A percentile compares a stretch with the other conserved stretches of the same genome.
These are phyloP conservation scores for Charaxes varanes DNA, from an alignment of 1,140 invertebrate species.

Conservation along the genomic window DNA sequence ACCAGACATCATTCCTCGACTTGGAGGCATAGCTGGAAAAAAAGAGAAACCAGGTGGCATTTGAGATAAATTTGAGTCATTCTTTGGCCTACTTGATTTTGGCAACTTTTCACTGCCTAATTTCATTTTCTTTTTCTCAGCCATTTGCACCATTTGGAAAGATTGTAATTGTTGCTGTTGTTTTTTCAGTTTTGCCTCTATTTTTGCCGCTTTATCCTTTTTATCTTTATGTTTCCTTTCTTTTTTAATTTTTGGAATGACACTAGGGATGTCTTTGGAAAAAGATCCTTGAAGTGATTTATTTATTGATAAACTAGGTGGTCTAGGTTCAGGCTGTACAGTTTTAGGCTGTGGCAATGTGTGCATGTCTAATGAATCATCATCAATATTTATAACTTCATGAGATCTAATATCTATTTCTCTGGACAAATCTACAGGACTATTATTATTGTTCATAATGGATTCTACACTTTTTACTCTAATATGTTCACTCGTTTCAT, in stretches of 20 bases:
- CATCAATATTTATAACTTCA: conserved; percentile 67
- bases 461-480: conserved; percentile 48
- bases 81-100: conserved; percentile 76
- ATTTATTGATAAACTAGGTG: conserved; percentile 47
- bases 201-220: conserved; percentile 74
- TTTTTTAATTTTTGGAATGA: conserved; percentile 74
- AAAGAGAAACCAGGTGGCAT: conserved; percentile 70
- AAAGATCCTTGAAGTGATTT: conserved; percentile 55
- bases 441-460: conserved; percentile 67
- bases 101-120: conserved; percentile 43
- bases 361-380: conserved; percentile 59
- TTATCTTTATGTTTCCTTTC: conserved; percentile 80
- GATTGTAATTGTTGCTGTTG: conserved; percentile 54
- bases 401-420: conserved; percentile 61
- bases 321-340: conserved; percentile 29
- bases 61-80: conserved; percentile 76
- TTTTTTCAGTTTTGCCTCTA: conserved; percentile 68
- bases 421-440: conserved; percentile 67
- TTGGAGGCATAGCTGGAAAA: conserved; percentile 72
- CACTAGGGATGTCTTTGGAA: conserved; percentile 62
- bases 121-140: conserved; percentile 57
- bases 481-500: conserved; percentile 43
- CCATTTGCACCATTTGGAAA: conserved; percentile 50
- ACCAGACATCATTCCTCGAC: conserved; percentile 70
- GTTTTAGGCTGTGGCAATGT: conserved; percentile 31